Evolutionary conservation across 2,113 vertebrate genomes (phyloP), one percentile per base, ranked within the genome.

Genomic region (Rhizomys pruinosus): DNA sequence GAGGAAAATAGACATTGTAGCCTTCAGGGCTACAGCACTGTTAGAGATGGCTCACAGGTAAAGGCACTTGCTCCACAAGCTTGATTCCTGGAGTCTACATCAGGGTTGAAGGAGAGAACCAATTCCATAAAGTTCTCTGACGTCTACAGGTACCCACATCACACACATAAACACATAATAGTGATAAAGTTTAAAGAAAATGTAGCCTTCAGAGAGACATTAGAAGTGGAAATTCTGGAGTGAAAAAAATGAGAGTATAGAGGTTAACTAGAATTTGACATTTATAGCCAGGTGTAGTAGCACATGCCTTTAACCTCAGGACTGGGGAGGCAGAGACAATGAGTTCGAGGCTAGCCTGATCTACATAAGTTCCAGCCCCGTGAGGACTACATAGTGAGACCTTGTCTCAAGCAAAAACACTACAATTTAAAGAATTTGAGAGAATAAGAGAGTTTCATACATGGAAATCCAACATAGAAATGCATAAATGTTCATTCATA

Each of bases 181-280:
- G 37, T 3, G 42, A 81, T 63, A 81, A 42, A 42, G 23, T 81
- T 63, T 81, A 81, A 63, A 63, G 57, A 81, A 57, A 59, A 15
- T 71, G 11, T 82, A 39, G 11, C 39, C 34, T 82, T 84, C 80
- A 66, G 29, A 84, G 61, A 44, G 8, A 94, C 47, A 47, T 82
- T 87, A 42, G 22, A 95, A 80, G n/a, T 69, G 3, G 47, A 72
- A 93, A 86, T 91, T 94, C 76, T 96, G 7, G n/a, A 92, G 57
- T 72, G 81, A 9, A 42, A 84, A 89, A 59, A 69, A 68, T 52
- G 34, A 91, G 91, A 86, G 15, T 23, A 37, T 90, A 94, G 37
- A 91, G 23, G 8, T 59, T 82, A 94, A 93, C 64, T 94, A 84
- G 44, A 80, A 87, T 84, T 93, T 84, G 7, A 82, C 47, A 44